A percentile compares a stretch with the other conserved stretches of the same genome.
These are phyloP conservation scores for Mycteria americana DNA, from an alignment of 2,797 vertebrate species.

Conservation along the genomic window DNA sequence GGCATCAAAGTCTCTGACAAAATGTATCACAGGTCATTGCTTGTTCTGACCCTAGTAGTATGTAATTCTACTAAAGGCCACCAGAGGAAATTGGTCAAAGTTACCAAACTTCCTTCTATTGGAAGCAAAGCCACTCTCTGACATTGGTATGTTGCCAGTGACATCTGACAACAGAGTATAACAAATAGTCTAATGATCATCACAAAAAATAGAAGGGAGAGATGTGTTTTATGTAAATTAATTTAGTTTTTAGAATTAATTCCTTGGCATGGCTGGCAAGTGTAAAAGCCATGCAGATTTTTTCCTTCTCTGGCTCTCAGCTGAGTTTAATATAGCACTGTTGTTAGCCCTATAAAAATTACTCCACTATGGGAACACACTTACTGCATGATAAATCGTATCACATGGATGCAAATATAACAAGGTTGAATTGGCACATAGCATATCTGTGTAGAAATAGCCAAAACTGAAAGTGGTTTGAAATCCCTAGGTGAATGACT, in stretches of 20 bases:
- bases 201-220: background rate
- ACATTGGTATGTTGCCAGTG: background rate
- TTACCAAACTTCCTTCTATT: background rate
- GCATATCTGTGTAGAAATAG: background rate
- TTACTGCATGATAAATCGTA: slow-evolving; percentile 15
- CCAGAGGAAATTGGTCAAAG: background rate
- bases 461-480: background rate
- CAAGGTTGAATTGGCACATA: background rate
- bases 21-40: background rate
- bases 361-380: background rate
- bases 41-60: background rate
- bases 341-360: slow-evolving; percentile 15
- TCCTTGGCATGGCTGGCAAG: background rate
- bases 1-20: background rate
- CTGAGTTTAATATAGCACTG: background rate
- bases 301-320: background rate
- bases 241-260: slow-evolving; percentile 24
- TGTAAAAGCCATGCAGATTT: background rate
- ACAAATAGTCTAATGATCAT: slow-evolving; percentile 26
- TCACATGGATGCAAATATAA: background rate
- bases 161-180: background rate
- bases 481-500: background rate
- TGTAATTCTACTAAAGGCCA: background rate
- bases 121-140: background rate
- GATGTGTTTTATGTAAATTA: background rate